These are phyloP conservation scores for Latrodectus hesperus DNA, from an alignment of 2,888 invertebrate genomes.

Conservation along the genomic window DNA sequence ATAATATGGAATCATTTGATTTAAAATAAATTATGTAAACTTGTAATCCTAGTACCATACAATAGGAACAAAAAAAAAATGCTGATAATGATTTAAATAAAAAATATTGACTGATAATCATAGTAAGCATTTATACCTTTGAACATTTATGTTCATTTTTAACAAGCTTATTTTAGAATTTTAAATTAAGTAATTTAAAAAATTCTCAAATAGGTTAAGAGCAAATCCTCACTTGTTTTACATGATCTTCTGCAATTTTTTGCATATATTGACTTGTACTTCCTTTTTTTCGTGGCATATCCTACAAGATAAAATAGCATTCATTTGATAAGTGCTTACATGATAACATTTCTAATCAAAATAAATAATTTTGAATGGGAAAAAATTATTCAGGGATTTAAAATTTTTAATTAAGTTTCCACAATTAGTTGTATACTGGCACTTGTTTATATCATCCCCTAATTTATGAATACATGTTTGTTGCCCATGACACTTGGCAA, in stretches of 20 bases:
- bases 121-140: too few species aligned
- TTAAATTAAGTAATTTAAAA: slow-evolving; percentile 12
- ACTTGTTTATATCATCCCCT: too few species aligned
- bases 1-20: too few species aligned
- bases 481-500: too few species aligned
- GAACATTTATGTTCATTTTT: neutral
- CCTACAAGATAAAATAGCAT: slow-evolving; percentile 11
- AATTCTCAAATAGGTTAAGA: too few species aligned
- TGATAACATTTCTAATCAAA: neutral
- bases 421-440: too few species aligned
- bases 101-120: too few species aligned
- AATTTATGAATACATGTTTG: too few species aligned
- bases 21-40: too few species aligned
- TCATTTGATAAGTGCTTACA: neutral
- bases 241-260: slow-evolving; percentile 59
- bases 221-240: slow-evolving; percentile 42
- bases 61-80: too few species aligned
- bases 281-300: slow-evolving; percentile 42
- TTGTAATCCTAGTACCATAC: too few species aligned
- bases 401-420: neutral
- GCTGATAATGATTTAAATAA: too few species aligned
- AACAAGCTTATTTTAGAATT: slow-evolving; percentile 1
- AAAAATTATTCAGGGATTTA: neutral
- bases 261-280: slow-evolving; percentile 42
- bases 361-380: neutral